Conservation (phyloP, 2,113 vertebrate genomes). For the Todiramphus chloris region DNA sequence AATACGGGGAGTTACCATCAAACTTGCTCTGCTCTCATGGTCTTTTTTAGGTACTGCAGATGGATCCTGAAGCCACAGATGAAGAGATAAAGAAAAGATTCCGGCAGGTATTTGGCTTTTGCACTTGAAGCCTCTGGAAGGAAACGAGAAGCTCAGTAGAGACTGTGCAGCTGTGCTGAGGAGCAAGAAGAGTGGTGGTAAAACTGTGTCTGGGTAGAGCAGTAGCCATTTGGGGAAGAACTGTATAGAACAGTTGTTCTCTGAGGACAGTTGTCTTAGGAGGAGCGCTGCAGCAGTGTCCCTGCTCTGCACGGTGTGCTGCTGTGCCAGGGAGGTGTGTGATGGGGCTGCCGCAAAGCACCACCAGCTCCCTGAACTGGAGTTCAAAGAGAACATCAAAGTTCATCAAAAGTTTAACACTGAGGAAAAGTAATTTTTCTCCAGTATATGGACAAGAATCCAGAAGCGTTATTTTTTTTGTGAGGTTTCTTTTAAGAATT, state of each 20-base stretch:
- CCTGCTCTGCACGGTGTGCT: neutral
- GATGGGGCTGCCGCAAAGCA: neutral
- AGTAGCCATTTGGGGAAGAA: neutral
- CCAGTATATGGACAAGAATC: neutral
- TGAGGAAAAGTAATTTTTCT: neutral
- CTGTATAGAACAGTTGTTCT: neutral
- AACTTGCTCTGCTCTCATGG: neutral
- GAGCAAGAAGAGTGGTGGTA: neutral
- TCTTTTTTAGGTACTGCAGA: constrained; percentile 87
- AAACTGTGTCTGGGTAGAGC: neutral
- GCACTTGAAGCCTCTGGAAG: neutral
- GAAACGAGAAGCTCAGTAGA: neutral
- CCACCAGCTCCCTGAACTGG: neutral
- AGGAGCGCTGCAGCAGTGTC: neutral
- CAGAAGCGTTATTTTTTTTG: neutral
- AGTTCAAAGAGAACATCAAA: neutral
- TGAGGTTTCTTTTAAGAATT: neutral
- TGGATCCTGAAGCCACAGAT: constrained; percentile 96
- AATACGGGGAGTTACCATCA: neutral
- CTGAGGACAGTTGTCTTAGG: too few relatives aligned
- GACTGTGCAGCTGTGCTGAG: neutral
- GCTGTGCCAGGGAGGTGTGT: neutral
- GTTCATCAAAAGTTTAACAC: neutral
- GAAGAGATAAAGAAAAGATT: constrained; percentile 98
- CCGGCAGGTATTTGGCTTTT: constrained; percentile 81